Percentiles rank a stretch among this genome's conserved stretches.
Evolutionary conservation across 2,888 invertebrate genomes (phyloP).

Genomic region (Erebia ligea): DNA sequence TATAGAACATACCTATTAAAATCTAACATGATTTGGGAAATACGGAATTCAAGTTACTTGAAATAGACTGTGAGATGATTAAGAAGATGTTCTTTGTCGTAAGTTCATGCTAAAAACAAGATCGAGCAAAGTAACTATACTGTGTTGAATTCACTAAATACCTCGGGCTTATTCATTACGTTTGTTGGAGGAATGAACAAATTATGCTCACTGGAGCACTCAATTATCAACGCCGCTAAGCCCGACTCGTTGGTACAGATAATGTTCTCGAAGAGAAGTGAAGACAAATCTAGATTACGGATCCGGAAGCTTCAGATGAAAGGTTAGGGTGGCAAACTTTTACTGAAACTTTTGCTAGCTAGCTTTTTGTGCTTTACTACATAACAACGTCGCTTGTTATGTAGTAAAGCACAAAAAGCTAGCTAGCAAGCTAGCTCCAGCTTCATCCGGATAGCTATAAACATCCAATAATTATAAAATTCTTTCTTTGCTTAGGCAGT

Average conservation of each 20-base stretch:
- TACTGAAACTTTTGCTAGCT: neutral
- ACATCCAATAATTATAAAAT: too few species aligned
- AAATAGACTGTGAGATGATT: neutral
- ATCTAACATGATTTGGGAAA: neutral
- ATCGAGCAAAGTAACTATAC: slow-evolving; percentile 7
- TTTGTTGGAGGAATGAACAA: slow-evolving; percentile 32
- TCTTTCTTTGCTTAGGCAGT: too few species aligned
- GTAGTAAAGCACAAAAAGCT: too few species aligned
- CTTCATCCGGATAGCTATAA: too few species aligned
- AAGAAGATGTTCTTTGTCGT: slow-evolving; percentile 11
- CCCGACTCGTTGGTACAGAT: slow-evolving; percentile 32
- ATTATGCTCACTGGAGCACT: slow-evolving; percentile 37
- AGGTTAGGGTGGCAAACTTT: slow-evolving; percentile 14
- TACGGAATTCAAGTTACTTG: neutral
- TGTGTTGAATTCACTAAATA: slow-evolving; percentile 20
- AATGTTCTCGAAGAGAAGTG: slow-evolving; percentile 35
- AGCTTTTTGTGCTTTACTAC: neutral
- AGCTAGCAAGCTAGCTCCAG: too few species aligned
- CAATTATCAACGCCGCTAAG: slow-evolving; percentile 37
- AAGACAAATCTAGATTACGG: slow-evolving; percentile 38
- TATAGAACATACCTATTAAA: too few species aligned
- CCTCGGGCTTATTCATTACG: slow-evolving; percentile 30
- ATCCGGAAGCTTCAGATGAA: slow-evolving; percentile 27
- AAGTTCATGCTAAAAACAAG: slow-evolving; percentile 17
- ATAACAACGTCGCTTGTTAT: too few species aligned